Evolutionary conservation across 2,113 vertebrate species (phyloP), one percentile per base, ranked within the genome.

Genomic region (Glaucomys volans): DNA sequence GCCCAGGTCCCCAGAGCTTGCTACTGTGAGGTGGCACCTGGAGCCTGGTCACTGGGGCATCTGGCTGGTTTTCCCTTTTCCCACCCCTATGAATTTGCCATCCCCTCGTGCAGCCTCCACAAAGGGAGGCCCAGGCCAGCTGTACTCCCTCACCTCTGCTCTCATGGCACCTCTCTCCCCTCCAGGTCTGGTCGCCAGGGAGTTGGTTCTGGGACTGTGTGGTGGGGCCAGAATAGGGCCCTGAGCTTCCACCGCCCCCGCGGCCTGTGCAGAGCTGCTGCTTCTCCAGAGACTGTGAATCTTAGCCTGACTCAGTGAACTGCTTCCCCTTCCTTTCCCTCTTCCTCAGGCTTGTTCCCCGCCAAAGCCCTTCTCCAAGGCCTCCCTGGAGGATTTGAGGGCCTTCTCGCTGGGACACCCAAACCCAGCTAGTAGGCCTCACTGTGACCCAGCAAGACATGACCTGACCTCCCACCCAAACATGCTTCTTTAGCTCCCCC

Each of bases 261-360:
- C 5, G 13, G 84, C 95, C 93, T 67, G 88, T 50, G 87, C 0
- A 22, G 96, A 95, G 80, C 83, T 91, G 93, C 97, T 95, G 69
- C 85, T 32, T 40, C 95, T 1, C 92, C 91, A 96, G 76, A 96
- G 98, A 98, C 98, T 98, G 97, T 98, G 98, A 98, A 98, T 97
- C 96, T 2, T 16, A 94, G 94, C 59, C 96, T 92, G 93, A 81
- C 9, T 87, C 95, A 20, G 1, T 0, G 82, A 95, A 92, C 90
- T 95, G 83, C 74, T 52, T 80, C 91, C 90, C 24, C 12, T 0
- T 54, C 91, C 28, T 71, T 28, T 30, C 86, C 26, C 74, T 7
- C 84, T 77, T 12, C 89, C 92, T 95, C 52, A 87, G 91, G 95
- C 85, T 17, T 91, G 75, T 89, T 87, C 93, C 74, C 59, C 11